Base-by-base conservation (phyloP, 2,797 vertebrate species). In the Gobio occitaniae region DNA sequence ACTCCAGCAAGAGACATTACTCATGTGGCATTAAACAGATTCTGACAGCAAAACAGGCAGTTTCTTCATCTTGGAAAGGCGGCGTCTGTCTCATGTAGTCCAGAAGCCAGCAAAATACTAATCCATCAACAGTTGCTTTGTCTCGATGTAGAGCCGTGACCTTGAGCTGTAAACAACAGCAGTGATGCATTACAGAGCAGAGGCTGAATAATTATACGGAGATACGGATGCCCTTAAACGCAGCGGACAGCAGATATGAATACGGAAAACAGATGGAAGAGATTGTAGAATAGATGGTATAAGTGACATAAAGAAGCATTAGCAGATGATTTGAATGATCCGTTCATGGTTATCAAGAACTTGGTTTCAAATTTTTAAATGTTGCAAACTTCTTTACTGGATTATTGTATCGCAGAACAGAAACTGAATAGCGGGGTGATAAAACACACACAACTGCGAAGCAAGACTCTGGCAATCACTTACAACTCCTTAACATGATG, bases 161-260 rank as follows among this genome's bases (percentile, higher is more conserved):
- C 93, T 93, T 93, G 91, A 90, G 90, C 89, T 90, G 90, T 84
- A 91, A 93, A 92, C 92, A 92, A 87, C 86, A 90, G 90, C 77
- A 86, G 88, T 91, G 90, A 92, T 93, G 92, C 92, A 91, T 92
- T 91, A 90, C 87, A 85, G 87, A 81, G 84, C 87, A 36, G 82
- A 84, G 87, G 88, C 76, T 87, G 92, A 93, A 93, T 92, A 92
- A 93, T 93, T 91, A 93, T 84, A 71, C 50, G 17, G 66, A 72
- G 47, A 87, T 81, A 84, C n/a, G 41, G 63, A 66, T 56, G 86
- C 90, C 87, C 85, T 89, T 91, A 88, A 88, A 87, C 87, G 61
- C 76, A n/a, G 47, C 48, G 52, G 76, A 88, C 84, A 77, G 72
- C 50, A 74, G 68, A 83, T 61, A 75, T 74, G 65, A 82, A 86